Evolutionary conservation across 2,797 vertebrate genomes (phyloP).

Genomic region (Gobionotothen gibberifrons): DNA sequence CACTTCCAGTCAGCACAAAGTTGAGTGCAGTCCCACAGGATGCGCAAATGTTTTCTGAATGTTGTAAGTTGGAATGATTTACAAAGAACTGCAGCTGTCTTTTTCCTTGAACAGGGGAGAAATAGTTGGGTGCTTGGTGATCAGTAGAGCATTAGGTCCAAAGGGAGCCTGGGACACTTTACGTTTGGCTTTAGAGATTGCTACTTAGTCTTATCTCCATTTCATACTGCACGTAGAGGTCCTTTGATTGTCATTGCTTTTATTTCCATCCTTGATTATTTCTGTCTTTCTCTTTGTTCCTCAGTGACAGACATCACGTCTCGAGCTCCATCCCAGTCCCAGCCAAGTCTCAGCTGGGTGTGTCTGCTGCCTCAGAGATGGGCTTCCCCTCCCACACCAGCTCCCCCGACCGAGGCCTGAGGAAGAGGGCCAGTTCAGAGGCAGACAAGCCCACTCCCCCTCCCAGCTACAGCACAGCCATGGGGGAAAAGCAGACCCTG

Average conservation of each 20-base stretch:
- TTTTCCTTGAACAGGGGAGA: slow-evolving; percentile 37
- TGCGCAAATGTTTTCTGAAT: slow-evolving; percentile 68
- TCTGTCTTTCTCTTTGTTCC: slow-evolving; percentile 23
- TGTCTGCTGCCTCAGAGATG: slow-evolving; percentile 82
- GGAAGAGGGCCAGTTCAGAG: slow-evolving; percentile 90
- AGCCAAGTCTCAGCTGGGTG: slow-evolving; percentile 86
- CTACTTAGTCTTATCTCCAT: not conserved
- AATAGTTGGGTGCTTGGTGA: slow-evolving; percentile 29
- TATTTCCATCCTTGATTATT: slow-evolving; percentile 15
- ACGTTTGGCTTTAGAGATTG: not conserved
- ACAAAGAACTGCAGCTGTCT: slow-evolving; percentile 70
- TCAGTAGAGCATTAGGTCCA: slow-evolving; percentile 40
- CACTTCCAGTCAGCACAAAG: slow-evolving; percentile 45
- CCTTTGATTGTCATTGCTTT: not conserved
- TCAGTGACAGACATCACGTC: slow-evolving; percentile 89
- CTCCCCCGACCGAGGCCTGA: slow-evolving; percentile 89
- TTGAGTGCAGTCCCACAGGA: slow-evolving; percentile 46
- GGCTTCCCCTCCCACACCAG: slow-evolving; percentile 81
- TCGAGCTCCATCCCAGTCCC: slow-evolving; percentile 94
- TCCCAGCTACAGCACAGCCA: slow-evolving; percentile 84
- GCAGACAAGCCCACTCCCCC: slow-evolving; percentile 87
- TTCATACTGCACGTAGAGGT: not conserved
- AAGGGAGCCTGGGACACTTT: slow-evolving; percentile 5
- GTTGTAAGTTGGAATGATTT: slow-evolving; percentile 68
- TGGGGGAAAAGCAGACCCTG: slow-evolving; percentile 57